A percentile compares a stretch with the other conserved stretches of the same genome.
These are phyloP conservation scores for Cosmopolites sordidus DNA, from an alignment of 2,888 invertebrate species.

Conservation along the genomic window DNA sequence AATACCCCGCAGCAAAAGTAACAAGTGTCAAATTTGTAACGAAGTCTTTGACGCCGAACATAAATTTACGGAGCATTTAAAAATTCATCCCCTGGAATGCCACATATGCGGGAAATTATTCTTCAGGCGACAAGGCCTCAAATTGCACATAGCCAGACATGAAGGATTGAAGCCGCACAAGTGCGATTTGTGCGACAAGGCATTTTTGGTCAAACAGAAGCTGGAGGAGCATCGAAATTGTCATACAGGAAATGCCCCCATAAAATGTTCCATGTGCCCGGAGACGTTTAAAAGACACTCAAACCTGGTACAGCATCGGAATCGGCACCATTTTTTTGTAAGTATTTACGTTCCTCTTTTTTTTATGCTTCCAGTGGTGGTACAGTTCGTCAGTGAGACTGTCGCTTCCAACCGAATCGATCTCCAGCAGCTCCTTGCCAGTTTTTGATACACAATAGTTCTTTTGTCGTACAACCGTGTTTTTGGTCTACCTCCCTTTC, in stretches of 20 bases:
- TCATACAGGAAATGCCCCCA: constrained; percentile 76
- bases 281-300: constrained; percentile 78
- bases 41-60: constrained; percentile 65
- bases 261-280: constrained; percentile 76
- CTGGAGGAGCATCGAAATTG: constrained; percentile 76
- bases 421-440: no score
- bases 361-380: no score
- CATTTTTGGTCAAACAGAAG: constrained; percentile 78
- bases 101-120: constrained; percentile 76
- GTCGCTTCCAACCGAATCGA: no score
- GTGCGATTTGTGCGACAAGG: constrained; percentile 76
- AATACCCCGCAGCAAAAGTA: constrained; percentile 42
- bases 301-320: constrained; percentile 79
- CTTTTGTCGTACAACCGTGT: no score
- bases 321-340: constrained; percentile 60
- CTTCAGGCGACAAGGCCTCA: constrained; percentile 66
- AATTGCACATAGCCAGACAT: constrained; percentile 75
- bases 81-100: constrained; percentile 78
- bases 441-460: no score
- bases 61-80: constrained; percentile 68
- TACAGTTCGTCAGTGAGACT: no score
- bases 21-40: constrained; percentile 60
- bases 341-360: constrained; percentile 1
- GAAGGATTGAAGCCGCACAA: constrained; percentile 63
- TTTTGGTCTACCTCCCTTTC: no score